Percentiles rank a stretch among this genome's conserved stretches.
Conservation (phyloP, 2,797 vertebrate species). For the Heterohyrax brucei region DNA sequence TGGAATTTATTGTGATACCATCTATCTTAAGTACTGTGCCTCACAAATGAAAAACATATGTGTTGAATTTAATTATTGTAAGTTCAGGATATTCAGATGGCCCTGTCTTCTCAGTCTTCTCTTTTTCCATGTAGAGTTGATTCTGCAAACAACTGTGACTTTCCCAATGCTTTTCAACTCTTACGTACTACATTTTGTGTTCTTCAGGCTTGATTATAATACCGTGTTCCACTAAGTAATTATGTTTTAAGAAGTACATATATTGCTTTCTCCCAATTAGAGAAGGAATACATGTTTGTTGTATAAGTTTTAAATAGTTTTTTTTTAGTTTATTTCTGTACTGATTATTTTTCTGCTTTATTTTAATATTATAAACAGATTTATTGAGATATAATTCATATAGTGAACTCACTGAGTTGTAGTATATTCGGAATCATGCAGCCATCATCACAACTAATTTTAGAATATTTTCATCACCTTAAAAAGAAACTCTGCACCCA, state of each 20-base stretch:
- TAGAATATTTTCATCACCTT: slow-evolving; percentile 25
- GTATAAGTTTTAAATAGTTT: slow-evolving; percentile 27
- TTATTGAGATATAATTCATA: neutral
- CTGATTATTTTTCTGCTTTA: slow-evolving; percentile 49
- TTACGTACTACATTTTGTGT: neutral
- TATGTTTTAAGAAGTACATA: slow-evolving; percentile 24
- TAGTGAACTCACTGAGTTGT: slow-evolving; percentile 27
- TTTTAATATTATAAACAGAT: slow-evolving; percentile 35
- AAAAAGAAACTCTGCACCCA: neutral
- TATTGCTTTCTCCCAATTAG: neutral
- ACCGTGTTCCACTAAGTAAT: neutral
- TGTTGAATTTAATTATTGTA: neutral
- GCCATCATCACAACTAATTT: slow-evolving; percentile 35
- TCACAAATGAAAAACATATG: slow-evolving; percentile 27
- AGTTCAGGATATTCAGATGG: neutral
- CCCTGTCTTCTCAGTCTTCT: neutral
- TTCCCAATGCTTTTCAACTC: neutral
- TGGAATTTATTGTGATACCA: neutral
- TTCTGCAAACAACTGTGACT: neutral
- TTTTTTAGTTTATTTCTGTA: neutral
- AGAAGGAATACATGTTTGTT: slow-evolving; percentile 48
- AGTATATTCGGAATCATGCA: neutral
- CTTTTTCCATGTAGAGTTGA: slow-evolving; percentile 23
- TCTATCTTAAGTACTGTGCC: neutral
- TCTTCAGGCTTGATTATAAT: slow-evolving; percentile 2